These are phyloP conservation scores for Epinephelus cyanopodus DNA, from an alignment of 2,113 vertebrate species.

Conservation along the genomic window DNA sequence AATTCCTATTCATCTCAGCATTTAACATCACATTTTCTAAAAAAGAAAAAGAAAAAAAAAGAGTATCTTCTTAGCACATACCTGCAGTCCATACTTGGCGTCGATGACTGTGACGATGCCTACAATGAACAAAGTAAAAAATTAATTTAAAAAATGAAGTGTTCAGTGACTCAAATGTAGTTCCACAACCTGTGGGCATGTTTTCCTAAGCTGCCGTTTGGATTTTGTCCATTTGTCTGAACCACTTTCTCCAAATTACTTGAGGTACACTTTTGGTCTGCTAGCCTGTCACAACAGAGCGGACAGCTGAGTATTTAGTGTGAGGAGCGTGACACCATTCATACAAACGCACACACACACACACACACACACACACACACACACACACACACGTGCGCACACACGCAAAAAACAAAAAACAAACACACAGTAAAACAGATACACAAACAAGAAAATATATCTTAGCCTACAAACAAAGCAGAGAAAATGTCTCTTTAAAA, in stretches of 20 bases:
- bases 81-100: constrained; percentile 93
- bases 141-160: neutral
- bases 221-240: constrained; percentile 26
- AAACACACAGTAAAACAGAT: neutral
- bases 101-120: constrained; percentile 96
- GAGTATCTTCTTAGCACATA: constrained; percentile 69
- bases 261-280: constrained; percentile 49
- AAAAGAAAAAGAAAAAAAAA: neutral
- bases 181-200: neutral
- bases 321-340: neutral
- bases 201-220: constrained; percentile 51
- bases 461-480: neutral
- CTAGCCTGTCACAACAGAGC: constrained; percentile 57
- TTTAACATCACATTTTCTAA: neutral
- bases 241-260: constrained; percentile 48
- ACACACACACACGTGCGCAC: neutral
- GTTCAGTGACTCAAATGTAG: neutral
- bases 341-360: constrained; percentile 10
- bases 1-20: neutral
- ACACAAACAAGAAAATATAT: constrained; percentile 37
- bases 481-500: neutral
- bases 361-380: neutral
- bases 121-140: constrained; percentile 59
- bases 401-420: too few relatives aligned
- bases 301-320: constrained; percentile 67